Base-by-base conservation (phyloP, 2,113 vertebrate species). In the Phycodurus eques region DNA sequence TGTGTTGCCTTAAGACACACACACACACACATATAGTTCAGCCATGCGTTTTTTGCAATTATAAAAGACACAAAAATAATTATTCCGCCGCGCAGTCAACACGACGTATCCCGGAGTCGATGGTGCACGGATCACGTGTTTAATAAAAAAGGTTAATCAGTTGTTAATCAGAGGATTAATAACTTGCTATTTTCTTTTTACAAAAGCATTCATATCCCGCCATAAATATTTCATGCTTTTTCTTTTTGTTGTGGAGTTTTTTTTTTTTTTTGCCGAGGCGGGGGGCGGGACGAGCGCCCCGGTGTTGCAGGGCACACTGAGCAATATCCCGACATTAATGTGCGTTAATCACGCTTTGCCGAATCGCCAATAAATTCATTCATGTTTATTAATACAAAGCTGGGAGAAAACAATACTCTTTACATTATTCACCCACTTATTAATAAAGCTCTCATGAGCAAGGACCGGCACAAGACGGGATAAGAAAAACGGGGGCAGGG, bases 101-200 rank as follows among this genome's bases (percentile, higher is more conserved):
- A 90, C 87, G 84, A 92, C 90, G 88, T 90, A 89, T 93, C 90
- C 90, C 90, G 84, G 87, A 92, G 88, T 92, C 87, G 87, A 88
- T 84, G 88, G 92, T 90, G 89, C 91, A 92, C 88, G 90, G 92
- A 92, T 93, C 91, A 92, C 89, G 85, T 92, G 89, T 90, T 92
- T 92, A 89, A 92, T 93, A 92, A 93, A 93, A 91, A 93, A 94
- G 92, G 92, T 92, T 93, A 93, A 93, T 94, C 92, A 93, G 91
- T 92, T 92, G 91, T 92, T 93, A 93, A 94, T 93, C 92, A 92
- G 90, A 92, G 90, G 91, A 92, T 93, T 93, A 93, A 93, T 94
- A 93, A 93, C 89, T 87, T 92, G 91, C 91, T 92, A 92, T 92
- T 93, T 93, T 94, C 91, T 92, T 93, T 93, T 92, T 35, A 90